Evolutionary conservation across 64 coral and sea anemone genomes (phyloP), one percentile per base, ranked within the genome.

Genomic region (Catalaphyllia jardinei): DNA sequence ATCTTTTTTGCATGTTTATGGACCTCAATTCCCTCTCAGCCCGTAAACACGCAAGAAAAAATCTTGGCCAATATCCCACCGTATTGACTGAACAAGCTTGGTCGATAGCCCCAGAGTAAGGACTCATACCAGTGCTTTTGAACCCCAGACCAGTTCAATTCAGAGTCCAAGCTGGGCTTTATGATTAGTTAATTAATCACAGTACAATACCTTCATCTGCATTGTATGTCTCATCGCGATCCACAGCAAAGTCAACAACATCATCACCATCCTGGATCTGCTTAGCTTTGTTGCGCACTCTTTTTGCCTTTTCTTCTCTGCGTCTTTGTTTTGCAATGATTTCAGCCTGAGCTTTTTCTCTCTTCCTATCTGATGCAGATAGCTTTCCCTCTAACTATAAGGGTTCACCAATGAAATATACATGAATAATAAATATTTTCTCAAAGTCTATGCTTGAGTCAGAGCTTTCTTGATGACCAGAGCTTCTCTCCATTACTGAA

Each of bases 181-280:
- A 35, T 35, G n/a, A n/a, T n/a, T n/a, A n/a, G n/a, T 35, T 35
- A 35, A 3, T 35, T 25, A 55, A 38, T 59, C 51, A 52, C 24
- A 28, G 54, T 57, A 38, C 31, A 31, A 35, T 52, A 98, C 95
- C 92, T 98, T 94, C 89, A 33, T 79, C 89, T 52, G 86, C 92
- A 92, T 98, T 98, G 74, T 92, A 98, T 19, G 79, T 94, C 49
- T 94, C 89, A 89, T 98, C 95, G 39, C 60, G 92, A 79, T 98
- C 92, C 13, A 98, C 63, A 38, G 79, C 76, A 59, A 98, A 76
- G 35, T 82, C 87, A 27, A 73, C 86, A 6, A 73, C 74, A 75
- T 98, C 95, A 0, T 91, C 89, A 1, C 92, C 87, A 5, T 96
- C 94, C 46, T 90, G 63, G 52, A 96, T 83, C 62, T 73, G 50